These are phyloP conservation scores for Episyrphus balteatus DNA, from an alignment of 1,140 invertebrate genomes.

Conservation along the genomic window DNA sequence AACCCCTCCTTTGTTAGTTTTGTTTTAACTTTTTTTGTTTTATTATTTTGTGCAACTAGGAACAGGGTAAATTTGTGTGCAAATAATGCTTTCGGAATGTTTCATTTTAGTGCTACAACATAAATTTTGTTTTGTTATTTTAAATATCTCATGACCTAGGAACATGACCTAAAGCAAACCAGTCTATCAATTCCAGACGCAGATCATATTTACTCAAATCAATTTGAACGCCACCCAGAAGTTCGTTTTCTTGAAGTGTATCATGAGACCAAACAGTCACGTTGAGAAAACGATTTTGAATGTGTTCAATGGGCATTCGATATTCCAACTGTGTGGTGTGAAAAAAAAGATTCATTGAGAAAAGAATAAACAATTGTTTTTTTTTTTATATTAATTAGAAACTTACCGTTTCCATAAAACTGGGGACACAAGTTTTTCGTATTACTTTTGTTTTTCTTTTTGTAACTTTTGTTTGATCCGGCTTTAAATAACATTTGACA, in stretches of 20 bases:
- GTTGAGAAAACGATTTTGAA: slow-evolving; percentile 64
- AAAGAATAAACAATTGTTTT: no score
- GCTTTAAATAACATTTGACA: slow-evolving; percentile 85
- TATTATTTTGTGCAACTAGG: no score
- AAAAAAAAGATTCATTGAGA: background rate
- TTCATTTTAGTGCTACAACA: no score
- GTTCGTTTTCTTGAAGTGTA: slow-evolving; percentile 89
- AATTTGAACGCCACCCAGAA: slow-evolving; percentile 79
- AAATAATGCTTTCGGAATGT: no score
- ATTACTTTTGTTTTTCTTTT: slow-evolving; percentile 94
- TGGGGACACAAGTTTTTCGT: slow-evolving; percentile 83
- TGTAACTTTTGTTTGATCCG: slow-evolving; percentile 76
- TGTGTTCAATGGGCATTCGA: slow-evolving; percentile 68
- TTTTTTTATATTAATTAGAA: background rate
- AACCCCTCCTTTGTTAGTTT: no score
- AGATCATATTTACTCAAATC: slow-evolving; percentile 60
- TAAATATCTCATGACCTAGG: slow-evolving; percentile 20
- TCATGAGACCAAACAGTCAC: slow-evolving; percentile 94
- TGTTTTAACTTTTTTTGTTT: no score
- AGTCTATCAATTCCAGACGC: slow-evolving; percentile 62
- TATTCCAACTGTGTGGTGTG: slow-evolving; percentile 66
- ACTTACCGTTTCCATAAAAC: slow-evolving; percentile 94
- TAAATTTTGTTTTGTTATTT: no score
- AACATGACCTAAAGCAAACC: slow-evolving; percentile 59
- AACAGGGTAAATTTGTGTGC: no score